phyloP scores from a whole-genome alignment of 2,888 invertebrate genomes.

The Patella pellucida region DNA sequence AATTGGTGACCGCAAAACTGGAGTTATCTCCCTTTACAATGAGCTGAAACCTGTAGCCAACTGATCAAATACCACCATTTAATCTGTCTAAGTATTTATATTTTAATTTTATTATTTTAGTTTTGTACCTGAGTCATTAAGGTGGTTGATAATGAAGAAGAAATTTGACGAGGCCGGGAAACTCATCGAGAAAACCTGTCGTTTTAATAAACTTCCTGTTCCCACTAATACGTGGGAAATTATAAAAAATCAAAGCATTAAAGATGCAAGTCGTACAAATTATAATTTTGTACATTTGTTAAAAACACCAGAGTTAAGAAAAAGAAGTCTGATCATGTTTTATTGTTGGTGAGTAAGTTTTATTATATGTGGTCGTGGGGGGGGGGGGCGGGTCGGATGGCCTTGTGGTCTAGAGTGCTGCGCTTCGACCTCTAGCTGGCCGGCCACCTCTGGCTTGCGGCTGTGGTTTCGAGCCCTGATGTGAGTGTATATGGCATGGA shows the following conservation, averaged over 20 bases:
- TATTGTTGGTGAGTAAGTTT: conserved; percentile 61
- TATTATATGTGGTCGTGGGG: not conserved
- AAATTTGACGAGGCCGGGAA: conserved; percentile 46
- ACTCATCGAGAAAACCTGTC: conserved; percentile 45
- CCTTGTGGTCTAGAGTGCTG: not conserved
- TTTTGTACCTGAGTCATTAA: conserved; percentile 62
- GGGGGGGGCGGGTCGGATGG: too few species aligned
- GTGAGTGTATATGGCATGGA: too few species aligned
- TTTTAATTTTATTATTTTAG: conserved; percentile 36
- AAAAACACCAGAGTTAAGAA: conserved; percentile 56
- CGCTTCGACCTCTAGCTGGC: too few species aligned
- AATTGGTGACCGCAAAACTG: too few species aligned
- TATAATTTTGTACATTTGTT: conserved; percentile 57
- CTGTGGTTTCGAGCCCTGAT: too few species aligned
- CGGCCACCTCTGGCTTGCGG: too few species aligned
- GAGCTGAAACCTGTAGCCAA: not conserved
- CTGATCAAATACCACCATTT: too few species aligned
- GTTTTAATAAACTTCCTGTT: conserved; percentile 48
- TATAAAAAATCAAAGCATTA: conserved; percentile 35
- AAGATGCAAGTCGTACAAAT: conserved; percentile 31
- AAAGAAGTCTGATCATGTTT: conserved; percentile 60
- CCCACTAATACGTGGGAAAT: conserved; percentile 44
- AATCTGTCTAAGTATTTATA: not conserved
- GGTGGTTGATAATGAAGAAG: conserved; percentile 61
- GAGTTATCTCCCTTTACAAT: not conserved